Conservation (phyloP, 1,140 invertebrate genomes). For the Pissodes strobi region DNA sequence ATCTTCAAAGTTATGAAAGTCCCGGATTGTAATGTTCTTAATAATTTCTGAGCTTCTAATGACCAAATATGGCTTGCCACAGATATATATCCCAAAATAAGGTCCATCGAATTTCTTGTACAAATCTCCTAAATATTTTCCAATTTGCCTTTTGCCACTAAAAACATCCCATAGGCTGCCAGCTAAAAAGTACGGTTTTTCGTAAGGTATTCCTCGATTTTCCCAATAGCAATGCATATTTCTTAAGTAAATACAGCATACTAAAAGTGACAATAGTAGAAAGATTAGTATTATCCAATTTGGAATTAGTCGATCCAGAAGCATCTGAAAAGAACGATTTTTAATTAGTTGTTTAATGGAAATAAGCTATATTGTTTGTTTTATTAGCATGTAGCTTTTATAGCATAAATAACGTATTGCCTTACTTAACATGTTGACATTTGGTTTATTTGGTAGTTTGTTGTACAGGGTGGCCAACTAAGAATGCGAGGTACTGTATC, state of each 20-base stretch:
- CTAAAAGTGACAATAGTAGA: not conserved
- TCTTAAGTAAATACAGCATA: constrained; percentile 26
- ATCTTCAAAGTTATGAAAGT: constrained; percentile 59
- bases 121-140: constrained; percentile 38
- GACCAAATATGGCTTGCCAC: constrained; percentile 55
- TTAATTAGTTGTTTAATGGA: too few relatives aligned
- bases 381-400: too few relatives aligned
- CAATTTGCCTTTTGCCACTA: constrained; percentile 48
- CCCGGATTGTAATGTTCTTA: constrained; percentile 57
- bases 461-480: too few relatives aligned
- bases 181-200: constrained; percentile 49
- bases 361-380: too few relatives aligned
- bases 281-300: constrained; percentile 26
- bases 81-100: constrained; percentile 56
- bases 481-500: too few relatives aligned
- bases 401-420: too few relatives aligned
- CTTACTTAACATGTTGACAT: too few relatives aligned
- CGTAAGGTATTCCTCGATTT: constrained; percentile 46
- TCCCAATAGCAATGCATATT: constrained; percentile 51
- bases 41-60: constrained; percentile 58
- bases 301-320: not conserved
- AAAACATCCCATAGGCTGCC: constrained; percentile 55
- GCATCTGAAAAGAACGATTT: constrained; percentile 19
- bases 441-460: too few relatives aligned
- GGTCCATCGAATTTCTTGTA: constrained; percentile 51